phyloP scores from a whole-genome alignment of 2,797 vertebrate species.

The Mycteria americana region DNA sequence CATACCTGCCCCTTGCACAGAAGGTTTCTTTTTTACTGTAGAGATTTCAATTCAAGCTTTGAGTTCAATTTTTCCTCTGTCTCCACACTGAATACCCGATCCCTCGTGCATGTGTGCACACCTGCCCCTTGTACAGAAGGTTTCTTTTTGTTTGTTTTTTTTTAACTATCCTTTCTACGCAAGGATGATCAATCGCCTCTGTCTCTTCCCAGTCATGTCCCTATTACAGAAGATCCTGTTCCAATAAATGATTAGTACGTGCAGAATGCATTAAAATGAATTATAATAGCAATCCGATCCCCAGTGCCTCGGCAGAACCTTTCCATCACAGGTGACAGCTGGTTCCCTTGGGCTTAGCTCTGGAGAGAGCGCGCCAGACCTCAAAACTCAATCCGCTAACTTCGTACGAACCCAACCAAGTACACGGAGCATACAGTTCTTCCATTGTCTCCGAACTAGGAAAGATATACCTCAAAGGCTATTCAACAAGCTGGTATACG shows the following conservation, averaged over 20 bases:
- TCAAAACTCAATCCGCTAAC: constrained; percentile 36
- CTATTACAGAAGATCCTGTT: constrained; percentile 56
- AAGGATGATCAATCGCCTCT: constrained; percentile 43
- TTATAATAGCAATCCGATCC: constrained; percentile 52
- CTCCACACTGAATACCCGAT: neutral
- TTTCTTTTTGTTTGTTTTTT: constrained; percentile 30
- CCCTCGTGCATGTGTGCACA: neutral
- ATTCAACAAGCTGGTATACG: neutral
- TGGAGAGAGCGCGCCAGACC: neutral
- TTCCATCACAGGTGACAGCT: constrained; percentile 59
- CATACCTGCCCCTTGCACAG: neutral
- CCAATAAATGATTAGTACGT: constrained; percentile 61
- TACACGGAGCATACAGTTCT: neutral
- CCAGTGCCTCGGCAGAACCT: neutral
- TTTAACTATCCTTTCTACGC: constrained; percentile 28
- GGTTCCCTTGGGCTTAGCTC: constrained; percentile 31
- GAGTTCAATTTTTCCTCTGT: neutral
- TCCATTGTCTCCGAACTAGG: neutral
- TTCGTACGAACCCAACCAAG: neutral
- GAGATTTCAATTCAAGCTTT: neutral
- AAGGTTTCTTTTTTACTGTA: neutral
- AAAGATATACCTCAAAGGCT: neutral
- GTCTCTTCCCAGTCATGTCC: constrained; percentile 35
- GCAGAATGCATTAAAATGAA: constrained; percentile 66
- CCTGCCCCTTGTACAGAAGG: neutral